Base-by-base conservation (phyloP, 2,797 vertebrate genomes). In the Gymnodraco acuticeps region DNA sequence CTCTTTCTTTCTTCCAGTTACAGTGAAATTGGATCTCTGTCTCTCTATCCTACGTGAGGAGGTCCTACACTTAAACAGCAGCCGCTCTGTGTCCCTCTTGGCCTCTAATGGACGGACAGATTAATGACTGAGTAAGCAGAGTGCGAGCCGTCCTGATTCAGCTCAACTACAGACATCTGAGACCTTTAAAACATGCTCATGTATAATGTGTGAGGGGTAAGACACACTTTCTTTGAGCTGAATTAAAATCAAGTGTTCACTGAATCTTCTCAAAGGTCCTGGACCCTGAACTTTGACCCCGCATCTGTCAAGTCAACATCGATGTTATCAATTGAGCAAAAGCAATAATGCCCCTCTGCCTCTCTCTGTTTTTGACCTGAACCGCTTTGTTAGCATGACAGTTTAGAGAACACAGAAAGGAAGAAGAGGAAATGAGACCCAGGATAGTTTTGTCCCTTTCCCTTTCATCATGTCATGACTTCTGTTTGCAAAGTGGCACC, bases 1-100 rank as follows among this genome's bases (percentile, higher is more conserved):
- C 77, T 79, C 67, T 66, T 84, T 86, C 80, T 90, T 81, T 27
- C 78, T 56, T 85, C 73, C 80, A 84, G 69, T 86, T 75, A 75
- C 80, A 88, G 91, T 90, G 93, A 94, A 94, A 94, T 90, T 87
- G 47, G 81, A 93, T 83, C 53, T 50, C 41, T 47, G 47, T 47
- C 69, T n/a, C 69, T 71, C 69, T 47, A 60, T 78, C 77, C 77
- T 73, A 45, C 70, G 41, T 38, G 27, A 81, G 82, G 74, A 82
- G 77, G 69, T 81, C 78, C 79, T 84, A 83, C 74, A 31, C 69
- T 82, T 75, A 75, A 87, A 78, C 77, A 68, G 52, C 79, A 56
- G 64, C 43, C 38, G 17, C n/a, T 33, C 63, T 58, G 53, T 3
- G 52, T 80, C 77, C 79, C 59, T 66, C 53, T 62, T 52, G 68